Percentiles rank a stretch among this genome's conserved stretches.
Evolutionary conservation across 2,113 vertebrate genomes (phyloP).

Genomic region (Protobothrops mucrosquamatus): DNA sequence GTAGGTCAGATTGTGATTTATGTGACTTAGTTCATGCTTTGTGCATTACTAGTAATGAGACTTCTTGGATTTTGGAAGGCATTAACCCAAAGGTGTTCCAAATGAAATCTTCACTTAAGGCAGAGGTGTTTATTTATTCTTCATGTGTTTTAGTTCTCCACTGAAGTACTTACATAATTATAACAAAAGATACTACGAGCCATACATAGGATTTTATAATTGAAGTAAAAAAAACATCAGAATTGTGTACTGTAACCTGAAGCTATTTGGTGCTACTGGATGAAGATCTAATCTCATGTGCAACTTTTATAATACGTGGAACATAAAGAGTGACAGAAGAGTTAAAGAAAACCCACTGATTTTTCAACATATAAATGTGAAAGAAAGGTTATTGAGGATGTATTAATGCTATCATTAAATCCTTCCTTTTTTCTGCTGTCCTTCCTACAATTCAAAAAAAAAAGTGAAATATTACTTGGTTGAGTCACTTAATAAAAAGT

Average conservation of each 20-base stretch:
- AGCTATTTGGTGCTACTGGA: constrained; percentile 20
- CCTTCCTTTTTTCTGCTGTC: neutral
- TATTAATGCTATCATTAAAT: neutral
- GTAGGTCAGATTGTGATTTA: neutral
- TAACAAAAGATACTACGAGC: neutral
- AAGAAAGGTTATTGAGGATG: too few species aligned
- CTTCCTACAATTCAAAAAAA: neutral
- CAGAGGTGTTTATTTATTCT: neutral
- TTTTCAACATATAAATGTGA: neutral
- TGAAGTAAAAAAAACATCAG: neutral
- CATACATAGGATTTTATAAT: neutral
- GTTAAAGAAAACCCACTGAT: constrained; percentile 33
- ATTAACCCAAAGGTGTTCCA: neutral
- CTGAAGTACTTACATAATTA: neutral
- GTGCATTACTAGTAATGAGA: neutral
- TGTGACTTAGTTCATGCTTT: neutral
- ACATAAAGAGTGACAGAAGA: neutral
- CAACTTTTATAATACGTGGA: neutral
- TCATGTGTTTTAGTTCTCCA: neutral
- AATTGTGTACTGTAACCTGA: neutral
- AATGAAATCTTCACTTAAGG: neutral
- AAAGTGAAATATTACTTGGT: constrained; percentile 2
- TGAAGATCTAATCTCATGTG: neutral
- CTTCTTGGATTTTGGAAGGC: neutral
- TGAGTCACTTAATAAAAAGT: neutral